Percentiles rank a stretch among this genome's conserved stretches.
phyloP scores from a whole-genome alignment of 2,888 invertebrate genomes.

The Hecatera dysodea region DNA sequence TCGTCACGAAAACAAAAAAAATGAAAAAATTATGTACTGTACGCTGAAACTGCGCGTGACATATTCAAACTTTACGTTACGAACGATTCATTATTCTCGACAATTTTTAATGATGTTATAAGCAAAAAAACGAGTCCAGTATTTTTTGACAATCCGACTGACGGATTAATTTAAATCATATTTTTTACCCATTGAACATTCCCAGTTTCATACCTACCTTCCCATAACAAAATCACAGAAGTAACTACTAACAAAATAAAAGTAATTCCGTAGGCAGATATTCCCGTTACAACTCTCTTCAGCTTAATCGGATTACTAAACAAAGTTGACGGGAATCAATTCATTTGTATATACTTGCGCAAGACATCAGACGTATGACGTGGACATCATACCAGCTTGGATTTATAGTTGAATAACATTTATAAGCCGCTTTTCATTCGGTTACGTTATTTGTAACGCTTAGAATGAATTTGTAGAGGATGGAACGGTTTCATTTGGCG shows the following conservation, averaged over 20 bases:
- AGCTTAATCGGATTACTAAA: conserved; percentile 86
- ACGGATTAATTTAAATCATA: no score
- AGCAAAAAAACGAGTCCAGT: no score
- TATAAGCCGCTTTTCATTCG: conserved; percentile 80
- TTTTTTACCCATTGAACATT: no score
- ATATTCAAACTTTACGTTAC: no score
- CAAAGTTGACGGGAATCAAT: conserved; percentile 81
- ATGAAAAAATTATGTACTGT: no score
- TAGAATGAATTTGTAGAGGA: conserved; percentile 60
- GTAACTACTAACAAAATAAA: conserved; percentile 47
- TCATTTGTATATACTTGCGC: conserved; percentile 80
- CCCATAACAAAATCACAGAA: neutral
- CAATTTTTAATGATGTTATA: no score
- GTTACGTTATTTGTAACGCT: conserved; percentile 76
- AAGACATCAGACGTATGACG: conserved; percentile 71
- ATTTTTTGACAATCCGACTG: no score
- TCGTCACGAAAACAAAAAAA: no score
- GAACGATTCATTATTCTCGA: no score
- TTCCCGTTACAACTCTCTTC: conserved; percentile 81
- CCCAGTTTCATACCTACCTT: neutral
- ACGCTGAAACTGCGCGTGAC: no score
- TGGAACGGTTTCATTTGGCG: conserved; percentile 54
- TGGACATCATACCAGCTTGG: conserved; percentile 62
- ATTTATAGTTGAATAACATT: conserved; percentile 75
- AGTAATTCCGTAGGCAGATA: conserved; percentile 63